phyloP scores from a whole-genome alignment of 2,113 vertebrate species.

The Cottus gobio region DNA sequence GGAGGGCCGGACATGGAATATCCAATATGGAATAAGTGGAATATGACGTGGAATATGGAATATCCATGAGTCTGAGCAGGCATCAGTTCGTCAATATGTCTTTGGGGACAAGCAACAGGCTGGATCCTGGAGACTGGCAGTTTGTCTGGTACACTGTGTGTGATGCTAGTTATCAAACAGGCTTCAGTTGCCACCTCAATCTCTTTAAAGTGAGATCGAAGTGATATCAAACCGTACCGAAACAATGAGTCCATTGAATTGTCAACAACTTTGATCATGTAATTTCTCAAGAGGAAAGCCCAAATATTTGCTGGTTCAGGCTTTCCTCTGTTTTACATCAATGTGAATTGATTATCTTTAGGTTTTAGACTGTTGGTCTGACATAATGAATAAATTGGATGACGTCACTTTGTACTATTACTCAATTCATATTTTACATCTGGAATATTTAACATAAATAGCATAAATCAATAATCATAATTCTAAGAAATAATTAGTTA shows the following conservation, averaged over 20 bases:
- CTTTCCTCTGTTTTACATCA: not conserved
- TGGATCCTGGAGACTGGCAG: constrained; percentile 13
- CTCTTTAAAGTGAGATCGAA: not conserved
- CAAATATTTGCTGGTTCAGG: not conserved
- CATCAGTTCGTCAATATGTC: not conserved
- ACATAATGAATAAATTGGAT: not conserved
- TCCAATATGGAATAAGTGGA: too few species aligned
- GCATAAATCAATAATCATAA: not conserved
- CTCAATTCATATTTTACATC: not conserved
- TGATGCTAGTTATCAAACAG: not conserved
- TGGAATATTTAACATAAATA: not conserved
- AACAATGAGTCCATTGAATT: not conserved
- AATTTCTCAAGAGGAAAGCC: not conserved
- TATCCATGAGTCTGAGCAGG: constrained; percentile 3
- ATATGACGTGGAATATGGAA: too few species aligned
- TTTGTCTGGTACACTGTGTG: not conserved
- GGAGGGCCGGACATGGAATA: not conserved
- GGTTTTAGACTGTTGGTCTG: not conserved
- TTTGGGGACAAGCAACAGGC: constrained; percentile 14
- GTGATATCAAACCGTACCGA: not conserved
- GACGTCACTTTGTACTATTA: not conserved
- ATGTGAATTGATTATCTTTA: not conserved
- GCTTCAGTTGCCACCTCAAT: not conserved
- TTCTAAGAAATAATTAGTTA: not conserved
- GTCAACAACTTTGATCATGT: not conserved